phyloP scores from a whole-genome alignment of 2,888 invertebrate genomes.

The Machimus rusticus region DNA sequence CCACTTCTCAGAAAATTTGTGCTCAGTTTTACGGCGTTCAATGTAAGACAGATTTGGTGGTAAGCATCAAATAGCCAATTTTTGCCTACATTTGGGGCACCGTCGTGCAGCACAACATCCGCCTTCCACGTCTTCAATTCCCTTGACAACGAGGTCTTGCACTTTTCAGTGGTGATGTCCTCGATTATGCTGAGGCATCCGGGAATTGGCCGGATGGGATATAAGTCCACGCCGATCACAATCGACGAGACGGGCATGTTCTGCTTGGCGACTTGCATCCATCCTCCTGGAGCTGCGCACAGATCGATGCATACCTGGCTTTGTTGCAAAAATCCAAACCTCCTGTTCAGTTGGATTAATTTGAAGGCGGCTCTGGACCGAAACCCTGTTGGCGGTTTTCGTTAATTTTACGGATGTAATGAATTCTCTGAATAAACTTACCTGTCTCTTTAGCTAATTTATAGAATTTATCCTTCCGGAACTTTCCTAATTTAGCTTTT shows the following conservation, averaged over 20 bases:
- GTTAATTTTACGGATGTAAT: background rate
- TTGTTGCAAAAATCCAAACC: slow-evolving; percentile 95
- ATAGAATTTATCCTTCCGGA: slow-evolving; percentile 98
- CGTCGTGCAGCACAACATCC: slow-evolving; percentile 95
- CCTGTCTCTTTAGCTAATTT: slow-evolving; percentile 98
- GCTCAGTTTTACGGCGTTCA: slow-evolving; percentile 92
- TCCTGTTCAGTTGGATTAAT: slow-evolving; percentile 95
- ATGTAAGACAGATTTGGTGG: slow-evolving; percentile 87
- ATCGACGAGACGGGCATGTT: slow-evolving; percentile 97
- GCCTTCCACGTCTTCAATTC: slow-evolving; percentile 96
- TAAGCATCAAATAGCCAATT: slow-evolving; percentile 99
- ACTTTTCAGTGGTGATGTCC: slow-evolving; percentile 97
- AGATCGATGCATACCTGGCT: slow-evolving; percentile 96
- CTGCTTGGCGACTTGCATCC: slow-evolving; percentile 98
- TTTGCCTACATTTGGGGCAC: slow-evolving; percentile 96
- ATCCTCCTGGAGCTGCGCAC: slow-evolving; percentile 99
- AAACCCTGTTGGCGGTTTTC: slow-evolving; percentile 72
- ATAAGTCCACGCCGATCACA: slow-evolving; percentile 95
- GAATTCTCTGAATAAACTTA: slow-evolving; percentile 58
- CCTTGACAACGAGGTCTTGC: slow-evolving; percentile 78
- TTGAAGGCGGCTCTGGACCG: slow-evolving; percentile 99
- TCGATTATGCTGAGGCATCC: slow-evolving; percentile 90
- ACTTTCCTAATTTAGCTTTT: slow-evolving; percentile 96
- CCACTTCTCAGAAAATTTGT: slow-evolving; percentile 87
- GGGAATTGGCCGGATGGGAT: slow-evolving; percentile 88